Evolutionary conservation across 2,113 vertebrate genomes (phyloP).

Genomic region (Apodemus sylvaticus): DNA sequence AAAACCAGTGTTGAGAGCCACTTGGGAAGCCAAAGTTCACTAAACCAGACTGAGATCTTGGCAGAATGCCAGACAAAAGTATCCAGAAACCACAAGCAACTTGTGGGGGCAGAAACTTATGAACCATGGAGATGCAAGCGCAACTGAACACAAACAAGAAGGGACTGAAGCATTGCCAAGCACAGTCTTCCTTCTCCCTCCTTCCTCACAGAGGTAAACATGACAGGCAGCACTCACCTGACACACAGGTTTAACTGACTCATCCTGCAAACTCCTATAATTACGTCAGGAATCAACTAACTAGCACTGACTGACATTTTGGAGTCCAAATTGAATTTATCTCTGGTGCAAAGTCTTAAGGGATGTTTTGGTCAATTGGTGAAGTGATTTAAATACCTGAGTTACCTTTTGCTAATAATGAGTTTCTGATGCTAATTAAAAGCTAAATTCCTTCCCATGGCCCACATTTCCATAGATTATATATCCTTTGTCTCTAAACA

Average conservation of each 20-base stretch:
- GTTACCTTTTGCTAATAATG: neutral
- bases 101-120: neutral
- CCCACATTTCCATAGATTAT: neutral
- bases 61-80: neutral
- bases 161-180: neutral
- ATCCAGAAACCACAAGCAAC: slow-evolving; percentile 18
- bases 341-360: neutral
- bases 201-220: neutral
- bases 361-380: neutral
- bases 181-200: neutral
- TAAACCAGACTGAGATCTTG: neutral
- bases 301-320: neutral
- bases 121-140: neutral
- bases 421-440: neutral
- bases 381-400: slow-evolving; percentile 14
- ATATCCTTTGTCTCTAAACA: neutral
- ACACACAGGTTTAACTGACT: neutral
- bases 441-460: neutral
- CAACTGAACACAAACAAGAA: neutral
- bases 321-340: neutral
- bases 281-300: too few relatives aligned
- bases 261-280: too few relatives aligned
- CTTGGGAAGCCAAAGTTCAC: neutral
- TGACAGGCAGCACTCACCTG: neutral
- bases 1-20: slow-evolving; percentile 14